Conservation (phyloP, 2,888 invertebrate genomes). For the Antheraea yamamai region DNA sequence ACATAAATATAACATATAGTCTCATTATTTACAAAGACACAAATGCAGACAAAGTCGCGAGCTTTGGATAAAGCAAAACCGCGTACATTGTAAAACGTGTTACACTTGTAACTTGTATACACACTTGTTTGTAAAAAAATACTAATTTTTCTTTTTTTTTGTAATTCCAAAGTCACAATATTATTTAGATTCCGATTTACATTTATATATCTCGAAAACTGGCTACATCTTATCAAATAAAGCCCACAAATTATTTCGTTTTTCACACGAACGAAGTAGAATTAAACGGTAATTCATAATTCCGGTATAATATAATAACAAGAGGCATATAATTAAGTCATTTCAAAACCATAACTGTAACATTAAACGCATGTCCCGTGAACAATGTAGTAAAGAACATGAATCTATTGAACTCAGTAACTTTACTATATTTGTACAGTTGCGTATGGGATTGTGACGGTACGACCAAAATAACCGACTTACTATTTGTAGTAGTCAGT, state of each 20-base stretch:
- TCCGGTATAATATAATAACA: not conserved
- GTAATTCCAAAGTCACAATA: too few species aligned
- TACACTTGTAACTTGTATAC: too few species aligned
- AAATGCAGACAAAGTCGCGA: too few species aligned
- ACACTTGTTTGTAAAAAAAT: too few species aligned
- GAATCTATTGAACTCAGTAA: conserved; percentile 1
- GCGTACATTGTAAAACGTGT: too few species aligned
- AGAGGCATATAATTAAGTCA: not conserved
- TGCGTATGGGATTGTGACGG: conserved; percentile 4
- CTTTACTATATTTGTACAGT: conserved; percentile 1
- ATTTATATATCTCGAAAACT: too few species aligned
- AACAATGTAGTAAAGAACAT: not conserved
- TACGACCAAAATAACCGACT: not conserved
- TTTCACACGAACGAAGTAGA: not conserved
- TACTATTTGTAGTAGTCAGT: not conserved
- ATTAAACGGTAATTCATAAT: not conserved
- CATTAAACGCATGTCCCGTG: not conserved
- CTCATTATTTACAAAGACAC: too few species aligned
- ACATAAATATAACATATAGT: too few species aligned
- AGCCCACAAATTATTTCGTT: not conserved
- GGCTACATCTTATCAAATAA: too few species aligned
- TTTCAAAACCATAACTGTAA: not conserved
- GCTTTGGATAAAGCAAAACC: too few species aligned
- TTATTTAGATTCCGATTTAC: too few species aligned
- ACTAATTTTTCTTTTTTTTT: too few species aligned